These are phyloP conservation scores for Neocrepidodera transversa DNA, from an alignment of 2,888 invertebrate species.

Conservation along the genomic window DNA sequence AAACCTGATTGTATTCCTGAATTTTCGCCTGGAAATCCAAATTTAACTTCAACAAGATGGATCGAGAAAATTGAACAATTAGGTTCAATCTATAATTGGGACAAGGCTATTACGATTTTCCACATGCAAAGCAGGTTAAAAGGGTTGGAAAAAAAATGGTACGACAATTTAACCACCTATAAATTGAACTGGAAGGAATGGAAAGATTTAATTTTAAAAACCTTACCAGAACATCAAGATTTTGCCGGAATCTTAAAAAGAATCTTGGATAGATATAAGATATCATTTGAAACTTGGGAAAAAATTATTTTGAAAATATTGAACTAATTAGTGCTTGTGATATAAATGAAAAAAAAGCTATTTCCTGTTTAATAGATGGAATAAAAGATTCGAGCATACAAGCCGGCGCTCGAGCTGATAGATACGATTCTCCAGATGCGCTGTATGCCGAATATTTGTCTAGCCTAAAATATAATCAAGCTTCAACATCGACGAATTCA, in stretches of 20 bases:
- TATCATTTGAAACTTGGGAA: too few relatives aligned
- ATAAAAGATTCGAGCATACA: too few relatives aligned
- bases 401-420: too few relatives aligned
- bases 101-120: conserved; percentile 19
- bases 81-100: conserved; percentile 12
- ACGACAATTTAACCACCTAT: conserved; percentile 28
- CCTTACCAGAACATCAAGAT: conserved; percentile 32
- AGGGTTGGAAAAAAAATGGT: conserved; percentile 23
- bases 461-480: too few relatives aligned
- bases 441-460: too few relatives aligned
- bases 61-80: conserved; percentile 25
- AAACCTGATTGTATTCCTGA: conserved; percentile 27
- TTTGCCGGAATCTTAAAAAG: conserved; percentile 26
- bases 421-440: too few relatives aligned
- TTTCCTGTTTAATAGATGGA: too few relatives aligned
- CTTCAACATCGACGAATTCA: too few relatives aligned
- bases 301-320: too few relatives aligned
- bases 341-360: too few relatives aligned
- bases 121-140: conserved; percentile 25
- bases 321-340: too few relatives aligned
- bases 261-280: conserved; percentile 18
- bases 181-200: conserved; percentile 17
- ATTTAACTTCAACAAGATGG: conserved; percentile 20
- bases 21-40: conserved; percentile 22
- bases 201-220: conserved; percentile 5